Evolutionary conservation across 1,140 invertebrate genomes (phyloP).

Genomic region (Conus betulinus): DNA sequence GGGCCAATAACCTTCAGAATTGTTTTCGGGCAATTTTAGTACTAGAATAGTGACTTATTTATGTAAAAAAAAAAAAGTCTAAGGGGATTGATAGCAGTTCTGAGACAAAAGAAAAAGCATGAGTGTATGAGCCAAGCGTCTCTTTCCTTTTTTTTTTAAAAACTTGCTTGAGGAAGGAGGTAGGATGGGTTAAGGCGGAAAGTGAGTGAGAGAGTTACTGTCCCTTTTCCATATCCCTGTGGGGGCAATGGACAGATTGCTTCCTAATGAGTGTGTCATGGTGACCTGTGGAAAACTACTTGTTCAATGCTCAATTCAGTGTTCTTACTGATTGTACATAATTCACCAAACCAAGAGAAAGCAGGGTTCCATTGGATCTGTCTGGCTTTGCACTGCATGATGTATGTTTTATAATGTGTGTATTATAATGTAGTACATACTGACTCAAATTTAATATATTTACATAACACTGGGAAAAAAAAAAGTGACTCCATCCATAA

Average conservation of each 20-base stretch:
- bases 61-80: too few relatives aligned
- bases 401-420: background rate
- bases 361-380: constrained; percentile 13
- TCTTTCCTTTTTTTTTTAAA: background rate
- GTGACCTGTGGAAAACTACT: background rate
- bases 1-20: too few relatives aligned
- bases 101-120: background rate
- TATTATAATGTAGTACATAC: background rate
- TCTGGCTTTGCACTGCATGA: background rate
- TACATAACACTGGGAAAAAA: background rate
- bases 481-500: background rate
- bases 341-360: constrained; percentile 26
- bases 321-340: constrained; percentile 23
- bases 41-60: too few relatives aligned
- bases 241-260: background rate
- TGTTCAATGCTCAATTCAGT: constrained; percentile 23
- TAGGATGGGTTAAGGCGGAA: too few relatives aligned
- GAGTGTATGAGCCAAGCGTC: background rate
- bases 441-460: background rate
- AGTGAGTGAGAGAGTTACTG: background rate
- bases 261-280: background rate
- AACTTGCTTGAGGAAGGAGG: background rate
- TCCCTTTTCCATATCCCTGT: background rate
- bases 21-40: too few relatives aligned
- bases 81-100: too few relatives aligned